A percentile compares a stretch with the other conserved stretches of the same genome.
These are phyloP conservation scores for Muscicapa adusta DNA, from an alignment of 2,113 vertebrate genomes.

Conservation along the genomic window DNA sequence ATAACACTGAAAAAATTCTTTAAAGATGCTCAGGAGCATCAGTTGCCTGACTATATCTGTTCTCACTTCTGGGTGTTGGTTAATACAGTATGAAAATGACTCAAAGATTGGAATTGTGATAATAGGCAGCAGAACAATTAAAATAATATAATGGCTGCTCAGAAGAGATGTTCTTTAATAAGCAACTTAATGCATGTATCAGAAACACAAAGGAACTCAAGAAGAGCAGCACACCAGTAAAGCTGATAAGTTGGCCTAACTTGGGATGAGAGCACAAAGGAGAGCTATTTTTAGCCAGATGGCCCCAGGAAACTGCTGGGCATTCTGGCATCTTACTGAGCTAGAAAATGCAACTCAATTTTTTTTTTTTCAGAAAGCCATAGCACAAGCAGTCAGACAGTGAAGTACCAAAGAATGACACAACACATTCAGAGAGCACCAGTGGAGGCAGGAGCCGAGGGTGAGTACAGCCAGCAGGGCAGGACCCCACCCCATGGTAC, in stretches of 20 bases:
- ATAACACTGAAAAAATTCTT: background rate
- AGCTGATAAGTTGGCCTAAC: background rate
- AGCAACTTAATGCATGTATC: background rate
- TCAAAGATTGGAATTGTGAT: background rate
- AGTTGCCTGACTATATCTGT: background rate
- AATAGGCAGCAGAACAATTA: background rate
- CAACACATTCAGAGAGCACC: background rate
- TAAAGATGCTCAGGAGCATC: background rate
- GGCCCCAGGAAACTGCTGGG: background rate
- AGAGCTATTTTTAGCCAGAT: background rate
- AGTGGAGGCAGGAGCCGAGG: background rate
- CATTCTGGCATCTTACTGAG: background rate
- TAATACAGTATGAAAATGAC: background rate
- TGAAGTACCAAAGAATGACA: rapidly evolving
- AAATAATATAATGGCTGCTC: background rate
- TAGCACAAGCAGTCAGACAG: background rate
- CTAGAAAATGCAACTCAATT: background rate
- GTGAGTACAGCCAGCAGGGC: background rate
- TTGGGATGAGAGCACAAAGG: background rate
- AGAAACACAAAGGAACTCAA: background rate
- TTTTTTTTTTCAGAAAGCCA: background rate
- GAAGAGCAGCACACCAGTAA: background rate
- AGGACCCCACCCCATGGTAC: background rate
- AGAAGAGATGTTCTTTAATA: background rate
- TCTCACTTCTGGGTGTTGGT: background rate